These are phyloP conservation scores for Penaeus chinensis DNA, from an alignment of 1,140 invertebrate genomes.

Conservation along the genomic window DNA sequence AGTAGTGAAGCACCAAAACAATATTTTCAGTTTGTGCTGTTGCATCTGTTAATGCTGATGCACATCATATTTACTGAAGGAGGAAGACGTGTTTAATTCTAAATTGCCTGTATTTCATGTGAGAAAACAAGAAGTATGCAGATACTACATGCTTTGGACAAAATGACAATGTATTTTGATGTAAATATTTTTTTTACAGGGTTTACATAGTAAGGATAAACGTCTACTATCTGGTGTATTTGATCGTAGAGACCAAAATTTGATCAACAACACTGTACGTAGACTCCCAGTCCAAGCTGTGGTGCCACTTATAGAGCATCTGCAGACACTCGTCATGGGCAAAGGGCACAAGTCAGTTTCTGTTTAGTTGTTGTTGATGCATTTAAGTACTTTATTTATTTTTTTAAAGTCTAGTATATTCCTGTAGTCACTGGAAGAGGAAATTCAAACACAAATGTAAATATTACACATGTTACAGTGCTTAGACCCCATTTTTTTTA, in stretches of 20 bases:
- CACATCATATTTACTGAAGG: no score
- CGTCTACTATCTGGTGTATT: conserved; percentile 24
- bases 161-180: background rate
- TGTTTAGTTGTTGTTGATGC: background rate
- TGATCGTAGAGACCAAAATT: conserved; percentile 14
- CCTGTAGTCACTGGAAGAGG: no score
- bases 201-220: conserved; percentile 40
- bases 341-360: conserved; percentile 39
- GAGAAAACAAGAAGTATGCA: background rate
- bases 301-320: conserved; percentile 40
- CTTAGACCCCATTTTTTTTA: no score
- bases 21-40: no score
- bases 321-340: conserved; percentile 30
- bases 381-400: no score
- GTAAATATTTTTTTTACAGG: conserved; percentile 16
- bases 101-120: background rate
- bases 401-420: no score
- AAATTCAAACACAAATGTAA: no score
- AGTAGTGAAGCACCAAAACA: no score
- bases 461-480: no score
- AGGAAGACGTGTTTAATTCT: no score
- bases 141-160: no score
- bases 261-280: conserved; percentile 30
- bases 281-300: conserved; percentile 36
- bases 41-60: no score